A percentile compares a stretch with the other conserved stretches of the same genome.
These are phyloP conservation scores for Polietes domitor DNA, from an alignment of 2,888 invertebrate species.

Conservation along the genomic window DNA sequence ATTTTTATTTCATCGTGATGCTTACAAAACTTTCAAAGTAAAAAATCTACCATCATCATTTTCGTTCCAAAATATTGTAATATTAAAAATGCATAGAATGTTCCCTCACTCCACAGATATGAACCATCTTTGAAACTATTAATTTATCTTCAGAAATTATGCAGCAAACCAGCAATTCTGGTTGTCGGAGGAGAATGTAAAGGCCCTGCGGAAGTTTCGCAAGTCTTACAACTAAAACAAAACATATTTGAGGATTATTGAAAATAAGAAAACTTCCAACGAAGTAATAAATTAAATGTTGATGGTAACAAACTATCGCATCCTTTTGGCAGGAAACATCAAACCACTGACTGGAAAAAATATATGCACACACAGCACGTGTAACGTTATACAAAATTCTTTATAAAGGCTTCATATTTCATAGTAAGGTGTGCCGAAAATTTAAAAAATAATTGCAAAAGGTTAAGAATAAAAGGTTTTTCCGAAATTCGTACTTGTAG, in stretches of 20 bases:
- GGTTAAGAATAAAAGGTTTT: too few relatives aligned
- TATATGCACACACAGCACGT: not conserved
- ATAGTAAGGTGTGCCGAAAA: too few relatives aligned
- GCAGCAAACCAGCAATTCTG: not conserved
- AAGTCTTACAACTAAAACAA: not conserved
- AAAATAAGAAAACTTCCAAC: not conserved
- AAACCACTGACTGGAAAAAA: not conserved
- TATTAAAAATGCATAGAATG: too few relatives aligned
- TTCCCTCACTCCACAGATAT: not conserved
- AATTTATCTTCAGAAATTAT: not conserved
- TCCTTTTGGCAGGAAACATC: not conserved
- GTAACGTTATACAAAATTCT: not conserved
- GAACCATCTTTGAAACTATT: not conserved
- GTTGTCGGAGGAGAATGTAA: not conserved
- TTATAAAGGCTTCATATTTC: not conserved
- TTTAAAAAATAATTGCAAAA: too few relatives aligned
- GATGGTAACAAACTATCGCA: not conserved
- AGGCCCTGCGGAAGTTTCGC: not conserved
- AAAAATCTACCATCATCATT: too few relatives aligned
- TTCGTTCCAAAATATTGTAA: too few relatives aligned
- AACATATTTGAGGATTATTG: constrained; percentile 18
- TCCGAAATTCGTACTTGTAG: too few relatives aligned
- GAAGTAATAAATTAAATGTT: constrained; percentile 16
- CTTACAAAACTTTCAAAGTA: too few relatives aligned
- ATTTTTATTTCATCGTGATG: too few relatives aligned